Evolutionary conservation across 2,113 vertebrate species (phyloP).

Genomic region (Hystrix cristata): DNA sequence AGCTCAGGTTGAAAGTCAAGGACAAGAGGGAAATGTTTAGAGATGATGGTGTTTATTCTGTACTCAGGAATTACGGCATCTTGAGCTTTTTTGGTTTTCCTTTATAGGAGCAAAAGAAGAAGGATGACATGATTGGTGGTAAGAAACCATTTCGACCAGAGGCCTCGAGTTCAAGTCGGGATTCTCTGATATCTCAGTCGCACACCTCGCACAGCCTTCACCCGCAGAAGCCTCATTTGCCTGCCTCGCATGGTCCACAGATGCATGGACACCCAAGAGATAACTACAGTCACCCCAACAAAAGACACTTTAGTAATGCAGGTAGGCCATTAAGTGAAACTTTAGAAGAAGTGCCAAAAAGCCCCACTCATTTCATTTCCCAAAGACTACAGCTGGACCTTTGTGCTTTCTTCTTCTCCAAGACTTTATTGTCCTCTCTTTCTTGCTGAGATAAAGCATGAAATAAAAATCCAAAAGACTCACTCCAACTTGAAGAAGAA

Average conservation of each 20-base stretch:
- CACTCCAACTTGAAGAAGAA: background rate
- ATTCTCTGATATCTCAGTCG: constrained; percentile 92
- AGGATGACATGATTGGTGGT: constrained; percentile 91
- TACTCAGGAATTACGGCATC: background rate
- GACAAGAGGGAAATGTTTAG: background rate
- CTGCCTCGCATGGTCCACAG: constrained; percentile 89
- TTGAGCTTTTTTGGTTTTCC: constrained; percentile 39
- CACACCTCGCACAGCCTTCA: constrained; percentile 88
- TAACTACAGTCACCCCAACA: constrained; percentile 91
- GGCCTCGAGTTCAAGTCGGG: constrained; percentile 94
- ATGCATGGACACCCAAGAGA: constrained; percentile 95
- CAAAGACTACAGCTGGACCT: background rate
- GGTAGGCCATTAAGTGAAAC: constrained; percentile 85
- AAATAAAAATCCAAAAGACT: constrained; percentile 4
- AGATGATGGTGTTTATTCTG: background rate
- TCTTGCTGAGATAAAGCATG: background rate
- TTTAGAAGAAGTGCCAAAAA: background rate
- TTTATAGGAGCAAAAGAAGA: constrained; percentile 95
- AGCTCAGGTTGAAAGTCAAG: background rate
- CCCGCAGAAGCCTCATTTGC: constrained; percentile 90
- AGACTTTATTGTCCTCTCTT: background rate
- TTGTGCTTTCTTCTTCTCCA: background rate
- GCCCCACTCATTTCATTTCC: background rate
- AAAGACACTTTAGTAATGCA: constrained; percentile 94
- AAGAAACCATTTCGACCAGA: constrained; percentile 94